These are phyloP conservation scores for Acleris sparsana DNA, from an alignment of 2,888 invertebrate genomes.

Conservation along the genomic window DNA sequence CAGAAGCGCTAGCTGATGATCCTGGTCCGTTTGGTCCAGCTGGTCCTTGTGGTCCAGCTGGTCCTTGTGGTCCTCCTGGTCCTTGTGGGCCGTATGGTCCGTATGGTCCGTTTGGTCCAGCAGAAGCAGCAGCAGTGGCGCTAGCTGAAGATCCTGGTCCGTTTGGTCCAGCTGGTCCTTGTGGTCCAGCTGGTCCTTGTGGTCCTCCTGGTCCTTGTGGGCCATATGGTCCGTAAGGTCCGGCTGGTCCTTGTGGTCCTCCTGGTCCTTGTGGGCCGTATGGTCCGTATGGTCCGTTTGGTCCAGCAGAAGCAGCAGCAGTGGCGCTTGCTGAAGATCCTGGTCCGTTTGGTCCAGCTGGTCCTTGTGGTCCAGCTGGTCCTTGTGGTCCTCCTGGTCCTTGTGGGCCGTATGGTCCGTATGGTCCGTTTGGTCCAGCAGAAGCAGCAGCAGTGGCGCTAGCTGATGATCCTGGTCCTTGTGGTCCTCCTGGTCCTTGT, in stretches of 20 bases:
- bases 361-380: too few species aligned
- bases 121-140: slow-evolving; percentile 35
- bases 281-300: slow-evolving; percentile 32
- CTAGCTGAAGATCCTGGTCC: slow-evolving; percentile 29
- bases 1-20: slow-evolving; percentile 6
- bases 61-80: slow-evolving; percentile 5
- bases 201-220: slow-evolving; percentile 1
- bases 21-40: slow-evolving; percentile 15
- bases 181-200: slow-evolving; percentile 29
- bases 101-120: slow-evolving; percentile 14
- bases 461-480: too few species aligned
- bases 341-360: neutral
- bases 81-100: neutral
- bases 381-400: too few species aligned
- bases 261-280: slow-evolving; percentile 11
- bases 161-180: slow-evolving; percentile 7
- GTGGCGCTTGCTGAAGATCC: neutral
- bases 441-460: too few species aligned
- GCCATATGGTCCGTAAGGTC: neutral
- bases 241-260: slow-evolving; percentile 15
- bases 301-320: neutral
- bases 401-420: too few species aligned
- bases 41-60: neutral
- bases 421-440: too few species aligned
- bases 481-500: too few species aligned